Base-by-base conservation (phyloP, 2,888 invertebrate genomes). In the Perizoma affinitatum region DNA sequence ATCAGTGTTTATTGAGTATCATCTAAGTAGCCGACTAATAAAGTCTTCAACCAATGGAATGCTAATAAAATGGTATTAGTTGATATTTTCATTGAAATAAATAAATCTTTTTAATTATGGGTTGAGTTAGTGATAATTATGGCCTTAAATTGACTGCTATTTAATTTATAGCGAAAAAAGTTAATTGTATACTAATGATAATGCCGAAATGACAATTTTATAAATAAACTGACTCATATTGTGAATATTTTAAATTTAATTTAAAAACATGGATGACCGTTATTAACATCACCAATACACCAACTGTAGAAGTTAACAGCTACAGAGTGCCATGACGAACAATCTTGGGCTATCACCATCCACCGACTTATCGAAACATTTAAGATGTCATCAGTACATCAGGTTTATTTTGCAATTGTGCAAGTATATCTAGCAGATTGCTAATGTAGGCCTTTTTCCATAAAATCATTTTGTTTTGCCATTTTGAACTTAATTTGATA, bases 21-120 rank as follows among this genome's bases (percentile, higher is more conserved):
- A 68, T 75, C 69, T 66, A 72, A 74, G 73, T 72, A 73, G 71
- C 72, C 72, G 67, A 58, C 67, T 49, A 66, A 73, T 75, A 73
- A 75, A 73, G 54, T 64, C 50, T 58, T 58, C 54, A 54, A 35
- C 42, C 57, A 51, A 47, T 44, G 58, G 68, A 69, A 73, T 70
- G 62, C 54, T 45, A 63, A 75, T 76, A 73, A 78, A 78, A 73
- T 69, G 59, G 57, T 62, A 66, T 71, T 65, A 62, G 58, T 65
- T 65, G 56, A 64, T 62, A 71, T 64, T 65, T 72, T 59, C 68
- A 69, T 56, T 47, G 43, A 59, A 64, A 63, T 52, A 56, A 67
- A 71, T 70, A 71, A 69, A 68, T 74, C 68, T 69, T 62, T 57
- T 65, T 65, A 69, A 76, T 72, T 67, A 66, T 55, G 47, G 64